phyloP scores from a whole-genome alignment of 2,888 invertebrate species.

The Cerastoderma edule region DNA sequence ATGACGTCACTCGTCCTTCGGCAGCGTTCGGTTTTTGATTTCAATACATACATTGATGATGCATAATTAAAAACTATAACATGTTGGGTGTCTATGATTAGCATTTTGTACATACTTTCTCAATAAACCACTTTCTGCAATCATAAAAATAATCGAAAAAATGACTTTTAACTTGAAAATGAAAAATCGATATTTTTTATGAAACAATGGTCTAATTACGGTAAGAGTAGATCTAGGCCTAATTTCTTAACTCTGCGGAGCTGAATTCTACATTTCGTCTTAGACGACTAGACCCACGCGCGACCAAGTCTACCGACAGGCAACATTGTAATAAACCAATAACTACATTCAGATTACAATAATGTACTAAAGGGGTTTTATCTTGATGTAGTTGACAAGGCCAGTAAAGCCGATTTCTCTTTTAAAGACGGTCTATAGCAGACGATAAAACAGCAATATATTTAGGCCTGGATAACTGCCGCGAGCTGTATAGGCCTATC shows the following conservation, averaged over 20 bases:
- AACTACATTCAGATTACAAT: too few relatives aligned
- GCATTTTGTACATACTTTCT: conserved; percentile 14
- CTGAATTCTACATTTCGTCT: too few relatives aligned
- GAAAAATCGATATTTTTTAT: conserved; percentile 26
- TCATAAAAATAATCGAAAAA: background rate
- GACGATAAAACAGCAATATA: conserved; percentile 20
- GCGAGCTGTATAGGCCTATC: conserved; percentile 3
- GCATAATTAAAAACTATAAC: conserved; percentile 67
- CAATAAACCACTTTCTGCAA: background rate
- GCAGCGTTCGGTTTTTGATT: conserved; percentile 79
- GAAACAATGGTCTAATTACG: conserved; percentile 21
- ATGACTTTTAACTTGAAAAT: conserved; percentile 14
- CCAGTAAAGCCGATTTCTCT: background rate
- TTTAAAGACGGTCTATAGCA: background rate
- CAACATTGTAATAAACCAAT: too few relatives aligned
- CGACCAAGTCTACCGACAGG: too few relatives aligned
- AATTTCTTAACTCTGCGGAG: conserved; percentile 1
- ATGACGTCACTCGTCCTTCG: conserved; percentile 84
- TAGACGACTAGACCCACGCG: too few relatives aligned
- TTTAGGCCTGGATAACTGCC: conserved; percentile 13
- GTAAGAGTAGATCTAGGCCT: conserved; percentile 17
- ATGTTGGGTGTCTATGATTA: conserved; percentile 69
- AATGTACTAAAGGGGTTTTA: background rate
- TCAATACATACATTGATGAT: conserved; percentile 73
- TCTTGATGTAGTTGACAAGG: background rate